Conservation (phyloP, 2,113 vertebrate genomes). For the Mobula birostris region DNA sequence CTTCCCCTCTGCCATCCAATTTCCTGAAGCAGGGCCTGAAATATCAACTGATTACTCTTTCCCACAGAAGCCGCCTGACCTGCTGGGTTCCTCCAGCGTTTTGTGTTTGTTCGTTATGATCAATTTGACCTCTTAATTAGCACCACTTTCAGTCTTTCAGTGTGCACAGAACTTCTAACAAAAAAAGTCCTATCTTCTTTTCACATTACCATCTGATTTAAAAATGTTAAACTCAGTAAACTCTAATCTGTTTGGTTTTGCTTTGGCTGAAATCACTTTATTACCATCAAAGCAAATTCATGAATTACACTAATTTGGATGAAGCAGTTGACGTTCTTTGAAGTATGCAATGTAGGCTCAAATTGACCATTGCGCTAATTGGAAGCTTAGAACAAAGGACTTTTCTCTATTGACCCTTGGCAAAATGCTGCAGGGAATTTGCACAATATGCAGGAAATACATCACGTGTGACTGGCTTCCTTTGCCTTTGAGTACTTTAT, state of each 20-base stretch:
- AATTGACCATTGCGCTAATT: constrained; percentile 15
- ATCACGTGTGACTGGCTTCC: constrained; percentile 18
- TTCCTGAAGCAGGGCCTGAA: no score
- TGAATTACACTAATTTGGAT: constrained; percentile 12
- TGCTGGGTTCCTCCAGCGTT: no score
- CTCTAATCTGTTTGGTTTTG: not conserved
- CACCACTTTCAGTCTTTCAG: not conserved
- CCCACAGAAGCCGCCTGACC: no score
- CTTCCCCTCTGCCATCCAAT: no score
- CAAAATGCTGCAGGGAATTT: not conserved
- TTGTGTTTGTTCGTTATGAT: not conserved
- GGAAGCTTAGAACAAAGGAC: not conserved
- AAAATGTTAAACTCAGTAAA: not conserved
- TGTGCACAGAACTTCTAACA: not conserved
- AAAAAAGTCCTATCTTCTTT: not conserved
- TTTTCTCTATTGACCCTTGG: not conserved
- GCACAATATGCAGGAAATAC: constrained; percentile 21
- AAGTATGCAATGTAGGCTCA: not conserved
- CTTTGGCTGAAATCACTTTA: not conserved
- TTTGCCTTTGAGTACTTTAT: not conserved
- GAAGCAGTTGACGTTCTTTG: not conserved
- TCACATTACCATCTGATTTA: not conserved
- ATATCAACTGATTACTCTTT: no score
- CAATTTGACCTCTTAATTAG: not conserved
- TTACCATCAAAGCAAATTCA: constrained; percentile 5